Base-by-base conservation (phyloP, 1,140 invertebrate species). In the Chelonus insularis region DNA sequence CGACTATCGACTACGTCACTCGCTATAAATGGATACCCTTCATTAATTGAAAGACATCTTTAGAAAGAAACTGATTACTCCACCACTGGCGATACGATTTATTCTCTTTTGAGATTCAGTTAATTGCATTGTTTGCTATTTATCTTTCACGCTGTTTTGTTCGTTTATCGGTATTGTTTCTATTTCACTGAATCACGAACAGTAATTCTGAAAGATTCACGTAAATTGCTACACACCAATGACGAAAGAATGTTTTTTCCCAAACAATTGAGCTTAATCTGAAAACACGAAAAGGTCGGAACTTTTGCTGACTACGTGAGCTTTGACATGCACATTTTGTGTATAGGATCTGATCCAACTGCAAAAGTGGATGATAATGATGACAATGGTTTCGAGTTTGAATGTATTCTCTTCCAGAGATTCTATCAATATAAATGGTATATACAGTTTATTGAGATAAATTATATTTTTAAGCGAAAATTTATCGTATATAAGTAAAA, bases 211-310 rank as follows among this genome's bases (percentile, higher is more conserved):
- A 55, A 55, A 55, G 52, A 55, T 21, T 36, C 34, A 37, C 18
- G 52, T 21, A 55, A 55, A 34, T 36, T 55, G 29, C n/a, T n/a
- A n/a, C 16, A 21, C 43, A 8, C 14, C 45, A n/a, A 18, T 25
- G 50, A 34, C 18, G 14, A 37, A 43, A 43, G 41, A 14, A 16
- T 43, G 14, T 43, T 43, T 43, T 43, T 18, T 2, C 16, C 50
- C 23, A 55, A 55, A 55, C 52, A 55, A 55, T 55, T 36, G 52
- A 39, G 34, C 34, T 55, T 34, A 55, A 55, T 55, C 34, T 39
- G 36, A 14, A 11, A 16, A 36, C 36, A 37, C 32, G 45, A 18
- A 39, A 55, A 55, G 34, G 12, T 21, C 7, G 2, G 16, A 55
- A 29, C 34, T 55, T 55, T 36, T 21, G 36, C 32, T 55, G 52